A percentile compares a stretch with the other conserved stretches of the same genome.
phyloP scores from a whole-genome alignment of 2,113 vertebrate genomes.

The Ursus arctos region DNA sequence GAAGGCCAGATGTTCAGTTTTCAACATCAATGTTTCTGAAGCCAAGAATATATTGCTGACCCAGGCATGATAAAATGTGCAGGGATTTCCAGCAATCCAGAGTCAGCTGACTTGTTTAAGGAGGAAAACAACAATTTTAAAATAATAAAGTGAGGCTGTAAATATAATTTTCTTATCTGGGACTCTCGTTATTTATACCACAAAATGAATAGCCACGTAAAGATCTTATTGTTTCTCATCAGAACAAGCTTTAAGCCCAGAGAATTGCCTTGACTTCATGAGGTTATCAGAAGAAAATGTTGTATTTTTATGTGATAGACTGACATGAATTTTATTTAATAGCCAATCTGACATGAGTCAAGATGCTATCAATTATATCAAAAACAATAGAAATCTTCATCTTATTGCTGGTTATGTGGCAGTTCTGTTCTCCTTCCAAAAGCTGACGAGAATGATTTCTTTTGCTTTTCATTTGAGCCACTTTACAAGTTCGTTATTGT shows the following conservation, averaged over 20 bases:
- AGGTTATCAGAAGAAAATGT: constrained; percentile 41
- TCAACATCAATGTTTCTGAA: constrained; percentile 62
- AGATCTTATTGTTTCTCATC: constrained; percentile 19
- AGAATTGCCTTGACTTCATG: background rate
- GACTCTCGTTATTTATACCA: constrained; percentile 60
- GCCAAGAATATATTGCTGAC: constrained; percentile 76
- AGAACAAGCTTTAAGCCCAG: constrained; percentile 34
- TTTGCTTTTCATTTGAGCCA: constrained; percentile 39
- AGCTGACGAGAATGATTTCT: background rate
- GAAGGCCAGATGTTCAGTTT: constrained; percentile 79
- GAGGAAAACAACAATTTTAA: constrained; percentile 66
- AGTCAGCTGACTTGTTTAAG: constrained; percentile 63
- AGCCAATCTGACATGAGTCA: background rate
- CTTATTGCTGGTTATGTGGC: background rate
- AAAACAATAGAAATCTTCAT: background rate
- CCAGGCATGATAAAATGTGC: constrained; percentile 59
- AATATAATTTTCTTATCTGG: constrained; percentile 71
- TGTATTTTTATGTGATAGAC: constrained; percentile 41
- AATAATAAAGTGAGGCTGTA: constrained; percentile 63
- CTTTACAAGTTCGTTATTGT: constrained; percentile 53
- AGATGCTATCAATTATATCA: background rate
- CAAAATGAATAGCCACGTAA: constrained; percentile 50
- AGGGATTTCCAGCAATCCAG: constrained; percentile 67
- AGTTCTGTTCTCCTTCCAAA: background rate
- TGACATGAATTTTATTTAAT: constrained; percentile 31